Base-by-base conservation (phyloP, 2,113 vertebrate species). In the Geococcyx californianus region DNA sequence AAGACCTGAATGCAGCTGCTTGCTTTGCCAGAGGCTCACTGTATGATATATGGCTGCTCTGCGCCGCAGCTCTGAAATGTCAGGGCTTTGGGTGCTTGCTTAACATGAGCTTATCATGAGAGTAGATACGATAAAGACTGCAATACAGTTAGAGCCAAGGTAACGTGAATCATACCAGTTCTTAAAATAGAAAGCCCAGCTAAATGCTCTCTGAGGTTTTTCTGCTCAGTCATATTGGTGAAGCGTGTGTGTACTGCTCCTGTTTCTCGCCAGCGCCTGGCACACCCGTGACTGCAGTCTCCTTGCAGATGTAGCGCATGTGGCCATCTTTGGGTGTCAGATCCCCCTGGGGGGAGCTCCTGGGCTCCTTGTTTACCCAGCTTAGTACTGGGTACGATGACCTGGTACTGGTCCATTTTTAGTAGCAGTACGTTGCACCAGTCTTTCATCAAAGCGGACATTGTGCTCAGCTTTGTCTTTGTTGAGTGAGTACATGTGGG, bases 121-220 rank as follows among this genome's bases (percentile, higher is more conserved):
- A 59, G 82, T 85, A 75, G 92, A 79, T 75, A 49, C 4, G 1
- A 44, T 64, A 51, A 94, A 82, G 92, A 42, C 82, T 90, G 90
- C 91, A 87, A 84, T 92, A 69, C 85, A 88, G 74, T 91, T 63
- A 78, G 59, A 96, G 79, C 90, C 91, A 88, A 90, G 92, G 84
- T 92, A 94, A 67, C 2, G 47, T 90, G 94, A 94, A 88, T 94
- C 95, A 90, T 94, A 45, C 36, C 63, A 33, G 58, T 62, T 68
- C 92, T 89, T 74, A 94, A 96, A 95, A 94, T 93, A 95, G 95
- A 88, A 94, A 87, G 55, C 83, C 47, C 7, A 33, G 60, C 83
- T 73, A 68, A 67, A 66, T 0, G 28, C 81, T 84, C 49, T 73
- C 62, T 9, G 89, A 94, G 91, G 40, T 49, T 93, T 88, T 84